Conservation (phyloP, 2,888 invertebrate genomes). For the Nephrotoma guestfalica region DNA sequence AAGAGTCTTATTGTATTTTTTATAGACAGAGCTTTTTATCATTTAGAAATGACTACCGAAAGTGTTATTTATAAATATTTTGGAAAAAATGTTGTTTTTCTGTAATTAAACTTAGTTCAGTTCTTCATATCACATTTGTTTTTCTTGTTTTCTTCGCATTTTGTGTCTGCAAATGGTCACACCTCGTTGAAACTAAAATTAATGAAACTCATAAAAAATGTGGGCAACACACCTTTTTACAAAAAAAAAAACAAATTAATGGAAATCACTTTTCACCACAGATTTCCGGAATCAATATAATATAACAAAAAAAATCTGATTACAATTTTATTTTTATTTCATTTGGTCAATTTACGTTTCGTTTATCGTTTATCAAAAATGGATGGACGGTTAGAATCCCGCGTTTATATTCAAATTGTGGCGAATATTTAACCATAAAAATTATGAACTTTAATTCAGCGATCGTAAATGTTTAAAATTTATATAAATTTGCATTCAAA, state of each 20-base stretch:
- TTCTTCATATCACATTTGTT: background rate
- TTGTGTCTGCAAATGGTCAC: background rate
- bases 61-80: background rate
- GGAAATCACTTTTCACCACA: background rate
- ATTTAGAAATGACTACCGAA: background rate
- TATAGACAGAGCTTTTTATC: too few species aligned
- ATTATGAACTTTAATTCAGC: background rate
- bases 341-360: background rate
- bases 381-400: background rate
- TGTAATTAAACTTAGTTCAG: background rate
- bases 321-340: background rate
- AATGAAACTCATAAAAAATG: background rate
- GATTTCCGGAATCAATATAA: background rate
- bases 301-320: background rate
- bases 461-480: background rate
- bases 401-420: background rate
- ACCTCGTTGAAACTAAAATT: background rate
- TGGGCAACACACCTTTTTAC: background rate
- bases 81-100: background rate
- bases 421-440: background rate
- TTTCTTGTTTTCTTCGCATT: background rate
- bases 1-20: too few species aligned
- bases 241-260: background rate
- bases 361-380: background rate
- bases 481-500: background rate